Evolutionary conservation across 1,140 invertebrate genomes (phyloP), one percentile per base, ranked within the genome.

Genomic region (Hylaeus anthracinus): DNA sequence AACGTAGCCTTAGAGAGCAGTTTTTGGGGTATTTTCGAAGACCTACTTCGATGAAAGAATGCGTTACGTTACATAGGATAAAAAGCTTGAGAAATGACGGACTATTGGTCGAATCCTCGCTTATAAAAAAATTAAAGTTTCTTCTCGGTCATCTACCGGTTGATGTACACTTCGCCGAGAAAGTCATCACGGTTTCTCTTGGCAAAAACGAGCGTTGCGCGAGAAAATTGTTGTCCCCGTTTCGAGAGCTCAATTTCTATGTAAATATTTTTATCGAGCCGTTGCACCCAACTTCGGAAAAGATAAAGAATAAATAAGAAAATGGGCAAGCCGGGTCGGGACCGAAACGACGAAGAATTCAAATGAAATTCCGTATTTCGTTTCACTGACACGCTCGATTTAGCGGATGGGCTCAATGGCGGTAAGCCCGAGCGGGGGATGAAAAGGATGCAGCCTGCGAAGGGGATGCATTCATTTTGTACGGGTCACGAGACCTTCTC

Each of bases 391-490:
- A 84, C 51, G 83, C 83, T 88, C 88, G 86, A 88, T 88, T 88
- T 88, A 88, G 72, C 73, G 53, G 69, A 26, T 6, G 76, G 15
- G 63, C 58, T 78, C 55, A 61, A 81, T 75, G 53, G 39, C 12
- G 64, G 61, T 1, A 26, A 55, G 10, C 3, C 26, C 39, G 5
- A 1, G 15, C n/a, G 26, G 12, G 63, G 55, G 65, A 61, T 74
- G 79, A 85, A 79, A 83, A 83, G 72, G 74, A 75, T 73, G 82
- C 84, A 77, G 9, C 61, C 58, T 56, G 66, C 65, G 79, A 26
- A 69, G 74, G 75, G 81, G 75, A 80, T 88, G 85, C 85, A 91
- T 91, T 88, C 90, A 92, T 92, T 92, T 92, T 93, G 88, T 88
- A 92, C 88, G 89, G 90, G 80, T 91, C 91, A 90, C 90, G 91